Evolutionary conservation across 2,888 invertebrate genomes (phyloP).

Genomic region (Julus scandinavius): DNA sequence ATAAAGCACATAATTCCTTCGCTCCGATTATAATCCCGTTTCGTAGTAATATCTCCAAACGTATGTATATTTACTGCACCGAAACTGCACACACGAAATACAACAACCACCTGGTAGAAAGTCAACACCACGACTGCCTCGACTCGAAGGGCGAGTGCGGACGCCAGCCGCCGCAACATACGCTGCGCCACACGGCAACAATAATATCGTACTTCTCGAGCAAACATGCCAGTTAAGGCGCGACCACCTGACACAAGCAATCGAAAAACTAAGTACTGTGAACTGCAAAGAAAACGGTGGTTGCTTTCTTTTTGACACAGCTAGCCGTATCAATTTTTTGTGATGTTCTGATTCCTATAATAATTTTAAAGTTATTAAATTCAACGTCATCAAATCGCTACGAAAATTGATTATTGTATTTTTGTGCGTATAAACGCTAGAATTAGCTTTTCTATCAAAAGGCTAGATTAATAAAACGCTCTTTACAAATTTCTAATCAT

Average conservation of each 20-base stretch:
- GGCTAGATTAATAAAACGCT: no score
- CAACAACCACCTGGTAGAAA: not conserved
- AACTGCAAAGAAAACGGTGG: not conserved
- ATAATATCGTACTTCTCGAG: not conserved
- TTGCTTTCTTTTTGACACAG: not conserved
- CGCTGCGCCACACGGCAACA: not conserved
- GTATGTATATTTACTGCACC: not conserved
- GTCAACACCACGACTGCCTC: not conserved
- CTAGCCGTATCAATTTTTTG: no score
- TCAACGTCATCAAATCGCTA: no score
- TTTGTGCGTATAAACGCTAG: no score
- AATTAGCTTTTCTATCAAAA: no score
- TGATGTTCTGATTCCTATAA: no score
- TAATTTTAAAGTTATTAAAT: no score
- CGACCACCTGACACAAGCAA: not conserved
- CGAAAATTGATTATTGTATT: no score
- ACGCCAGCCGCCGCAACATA: not conserved
- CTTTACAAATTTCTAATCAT: no score
- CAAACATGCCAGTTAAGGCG: not conserved
- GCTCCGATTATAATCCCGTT: constrained; percentile 16
- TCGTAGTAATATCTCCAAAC: constrained; percentile 25
- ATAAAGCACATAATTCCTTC: constrained; percentile 36
- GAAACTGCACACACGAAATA: not conserved
- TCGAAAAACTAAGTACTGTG: not conserved
- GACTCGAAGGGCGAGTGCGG: not conserved